Percentiles rank a stretch among this genome's conserved stretches.
phyloP scores from a whole-genome alignment of 2,113 vertebrate genomes.

The Sminthopsis crassicaudata region DNA sequence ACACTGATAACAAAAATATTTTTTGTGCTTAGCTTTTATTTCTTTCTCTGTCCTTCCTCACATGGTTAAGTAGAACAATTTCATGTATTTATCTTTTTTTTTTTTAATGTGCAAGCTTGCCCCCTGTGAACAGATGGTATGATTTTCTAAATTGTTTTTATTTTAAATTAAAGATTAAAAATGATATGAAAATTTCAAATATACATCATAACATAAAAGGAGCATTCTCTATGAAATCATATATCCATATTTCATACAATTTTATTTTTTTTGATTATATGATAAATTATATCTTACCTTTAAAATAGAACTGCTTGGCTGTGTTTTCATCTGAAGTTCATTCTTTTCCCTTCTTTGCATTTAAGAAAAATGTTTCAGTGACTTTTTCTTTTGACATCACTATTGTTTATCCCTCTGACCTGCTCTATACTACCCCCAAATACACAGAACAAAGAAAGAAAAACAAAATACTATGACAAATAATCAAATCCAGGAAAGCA shows the following conservation, averaged over 20 bases:
- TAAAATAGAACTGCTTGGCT: not conserved
- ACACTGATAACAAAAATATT: not conserved
- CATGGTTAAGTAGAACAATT: not conserved
- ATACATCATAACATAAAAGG: not conserved
- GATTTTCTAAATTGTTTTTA: not conserved
- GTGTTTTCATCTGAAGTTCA: not conserved
- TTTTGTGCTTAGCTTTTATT: not conserved
- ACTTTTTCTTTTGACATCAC: not conserved
- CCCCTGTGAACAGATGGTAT: not conserved
- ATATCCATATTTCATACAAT: not conserved
- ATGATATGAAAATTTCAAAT: not conserved
- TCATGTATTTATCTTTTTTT: not conserved
- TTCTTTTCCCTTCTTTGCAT: not conserved
- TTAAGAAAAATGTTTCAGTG: not conserved
- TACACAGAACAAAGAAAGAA: not conserved
- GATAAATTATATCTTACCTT: not conserved
- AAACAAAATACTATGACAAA: not conserved
- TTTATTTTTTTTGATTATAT: not conserved
- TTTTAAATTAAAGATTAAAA: not conserved
- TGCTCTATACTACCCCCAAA: not conserved
- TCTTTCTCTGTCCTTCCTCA: not conserved
- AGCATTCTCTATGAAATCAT: not conserved
- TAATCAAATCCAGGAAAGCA: not conserved
- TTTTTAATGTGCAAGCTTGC: not conserved
- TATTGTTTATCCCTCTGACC: not conserved